Evolutionary conservation across 1,140 invertebrate species (phyloP), one percentile per base, ranked within the genome.

Genomic region (Anastrepha obliqua): DNA sequence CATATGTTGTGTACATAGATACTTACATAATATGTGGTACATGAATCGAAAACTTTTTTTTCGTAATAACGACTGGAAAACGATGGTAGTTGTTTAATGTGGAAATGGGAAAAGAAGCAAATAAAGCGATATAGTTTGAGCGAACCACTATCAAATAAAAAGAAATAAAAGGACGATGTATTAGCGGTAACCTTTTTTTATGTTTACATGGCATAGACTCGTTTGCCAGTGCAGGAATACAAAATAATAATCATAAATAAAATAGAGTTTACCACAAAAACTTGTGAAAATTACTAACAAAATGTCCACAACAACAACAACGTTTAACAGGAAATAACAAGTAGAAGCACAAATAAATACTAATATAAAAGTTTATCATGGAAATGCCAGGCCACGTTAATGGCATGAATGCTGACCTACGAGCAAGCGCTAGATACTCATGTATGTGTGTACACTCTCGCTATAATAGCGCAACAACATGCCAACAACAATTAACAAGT

Each of bases 311-410:
- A 17, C 17, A 62, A 74, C 42, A 81, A 58, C 44, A 81, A 81
- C 47, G 9, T 20, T 29, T 17, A 29, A 1, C 15, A 55, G 47
- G 47, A 74, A 55, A 55, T 20, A 55, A 5, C 17, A 51, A 81
- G 44, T 4, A n/a, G 47, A 15, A 81, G 74, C 47, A 8, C 74
- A 81, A 81, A 81, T 81, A 81, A 81, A 81, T 81, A 81, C 55
- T 81, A 81, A 81, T 81, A 81, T 8, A 81, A 55, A 81, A 81
- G 74, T 81, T 81, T 81, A n/a, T 9, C 55, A n/a, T 47, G 74
- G 74, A 81, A 81, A 81, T 81, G 44, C 47, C 47, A 81, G 17
- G 17, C 74, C 47, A 81, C 15, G 47, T 29, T 81, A 55, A 81
- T 81, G 20, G 47, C 47, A 81, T 20, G n/a, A 55, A 55, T 55